phyloP scores from a whole-genome alignment of 2,113 vertebrate genomes.

The Phylloscopus trochiloides region DNA sequence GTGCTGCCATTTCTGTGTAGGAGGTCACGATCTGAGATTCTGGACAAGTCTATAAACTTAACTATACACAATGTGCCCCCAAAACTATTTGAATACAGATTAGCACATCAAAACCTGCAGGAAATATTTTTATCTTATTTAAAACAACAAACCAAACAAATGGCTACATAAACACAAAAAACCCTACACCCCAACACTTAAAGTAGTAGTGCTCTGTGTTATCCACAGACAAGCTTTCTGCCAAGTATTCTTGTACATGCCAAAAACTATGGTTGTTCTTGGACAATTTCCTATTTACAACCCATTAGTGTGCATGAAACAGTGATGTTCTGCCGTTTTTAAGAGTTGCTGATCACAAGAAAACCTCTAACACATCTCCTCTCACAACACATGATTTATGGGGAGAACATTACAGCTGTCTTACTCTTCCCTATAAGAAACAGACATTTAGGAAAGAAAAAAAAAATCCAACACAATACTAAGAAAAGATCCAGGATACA shows the following conservation, averaged over 20 bases:
- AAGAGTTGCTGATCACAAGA: background rate
- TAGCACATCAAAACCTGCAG: background rate
- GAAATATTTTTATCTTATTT: background rate
- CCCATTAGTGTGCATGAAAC: background rate
- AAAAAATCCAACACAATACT: background rate
- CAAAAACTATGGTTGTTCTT: conserved; percentile 6
- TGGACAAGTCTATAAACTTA: background rate
- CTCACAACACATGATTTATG: background rate
- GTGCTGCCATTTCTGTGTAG: background rate
- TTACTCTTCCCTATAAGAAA: background rate
- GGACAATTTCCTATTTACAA: conserved; percentile 18
- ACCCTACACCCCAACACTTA: background rate
- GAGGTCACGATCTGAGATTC: background rate
- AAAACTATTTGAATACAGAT: background rate
- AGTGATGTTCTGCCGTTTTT: conserved; percentile 3
- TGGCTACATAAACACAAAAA: background rate
- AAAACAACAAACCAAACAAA: background rate
- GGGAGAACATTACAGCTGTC: background rate
- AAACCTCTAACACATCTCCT: background rate
- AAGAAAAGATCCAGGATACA: background rate
- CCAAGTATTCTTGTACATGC: background rate
- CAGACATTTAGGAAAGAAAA: background rate
- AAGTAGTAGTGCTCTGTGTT: background rate
- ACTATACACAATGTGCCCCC: background rate
- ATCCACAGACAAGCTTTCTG: conserved; percentile 8